Base-by-base conservation (phyloP, 2,888 invertebrate genomes). In the Eurois occulta region DNA sequence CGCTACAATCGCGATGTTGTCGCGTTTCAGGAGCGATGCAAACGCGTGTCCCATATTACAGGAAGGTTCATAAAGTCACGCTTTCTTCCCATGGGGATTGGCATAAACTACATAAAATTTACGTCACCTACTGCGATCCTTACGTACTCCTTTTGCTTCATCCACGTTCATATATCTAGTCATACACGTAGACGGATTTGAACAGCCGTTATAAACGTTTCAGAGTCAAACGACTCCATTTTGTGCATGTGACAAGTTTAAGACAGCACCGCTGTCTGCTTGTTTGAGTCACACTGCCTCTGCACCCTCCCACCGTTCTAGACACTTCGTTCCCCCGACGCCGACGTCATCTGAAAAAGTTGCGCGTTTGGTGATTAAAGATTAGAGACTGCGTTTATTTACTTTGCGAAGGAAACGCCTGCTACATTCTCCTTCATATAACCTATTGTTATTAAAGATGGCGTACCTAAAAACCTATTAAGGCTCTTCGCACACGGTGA, bases 391-490 rank as follows among this genome's bases (percentile, higher is more conserved):
- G n/a, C n/a, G n/a, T n/a, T n/a, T 73, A 78, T 83, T 81, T 81
- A 70, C 73, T 83, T 78, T 70, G 62, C 1, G 7, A 72, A 48
- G 55, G 55, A 73, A 70, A 73, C 60, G 69, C 66, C 43, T 46
- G 28, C 58, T 35, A 73, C 78, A 35, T 66, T 72, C 69, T 67
- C 46, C n/a, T 72, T 66, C 65, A 55, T 78, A 74, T 28, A 67
- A 11, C 60, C 68, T 73, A 58, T 83, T 81, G 52, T 81, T 81
- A 82, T 69, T 41, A 55, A 24, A 60, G 43, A 18, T n/a, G 11
- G 38, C 43, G 66, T 64, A 52, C 60, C 38, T 70, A 83, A 83
- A 78, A 48, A 68, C 67, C 62, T 73, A 73, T 67, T 74, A 79
- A 69, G 67, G 72, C 65, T 62, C 32, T 7, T 43, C 32, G 65